Base-by-base conservation (phyloP, 2,113 vertebrate genomes). In the Pedetes capensis region DNA sequence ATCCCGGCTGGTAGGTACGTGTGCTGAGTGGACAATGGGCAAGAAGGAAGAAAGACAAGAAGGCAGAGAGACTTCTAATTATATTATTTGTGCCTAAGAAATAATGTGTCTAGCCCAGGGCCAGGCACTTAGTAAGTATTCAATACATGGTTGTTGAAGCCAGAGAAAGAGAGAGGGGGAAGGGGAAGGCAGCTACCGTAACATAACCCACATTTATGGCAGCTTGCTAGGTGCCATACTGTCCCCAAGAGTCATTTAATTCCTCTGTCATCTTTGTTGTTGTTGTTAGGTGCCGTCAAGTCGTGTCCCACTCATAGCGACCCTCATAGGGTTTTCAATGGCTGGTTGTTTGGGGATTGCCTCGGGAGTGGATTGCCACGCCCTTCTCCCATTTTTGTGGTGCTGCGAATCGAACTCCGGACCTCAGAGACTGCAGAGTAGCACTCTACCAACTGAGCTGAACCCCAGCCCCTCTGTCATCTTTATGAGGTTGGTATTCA, bases 91-190 rank as follows among this genome's bases (percentile, higher is more conserved):
- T 66, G 11, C 25, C 49, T 6, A 34, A 10, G n/a, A n/a, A n/a
- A n/a, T n/a, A n/a, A n/a, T n/a, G 4, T 51, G 11, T 79, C 53
- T 53, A 44, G 16, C 18, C 47, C 22, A 82, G 49, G n/a, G 66
- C 51, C 78, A n/a, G 34, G 29, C 12, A 32, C 29, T 39, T 51
- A 3, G 6, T 11, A 14, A 75, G 3, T n/a, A 20, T 59, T 49
- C 32, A 37, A 23, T 42, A 51, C 34, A 18, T 84, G n/a, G 4
- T 42, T 55, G 8, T 49, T 47, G n/a, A 86, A 86, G 71, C 25
- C 29, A n/a, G 17, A 6, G 47, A 37, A 5, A 9, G 6, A 1
- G 7, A 10, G 12, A 49, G 3, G 6, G 17, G 23, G 25, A 29
- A 44, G 25, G 8, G 34, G 32, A 55, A 68, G 8, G 34, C n/a